These are phyloP conservation scores for Climacteris rufus DNA, from an alignment of 2,113 vertebrate species.

Conservation along the genomic window DNA sequence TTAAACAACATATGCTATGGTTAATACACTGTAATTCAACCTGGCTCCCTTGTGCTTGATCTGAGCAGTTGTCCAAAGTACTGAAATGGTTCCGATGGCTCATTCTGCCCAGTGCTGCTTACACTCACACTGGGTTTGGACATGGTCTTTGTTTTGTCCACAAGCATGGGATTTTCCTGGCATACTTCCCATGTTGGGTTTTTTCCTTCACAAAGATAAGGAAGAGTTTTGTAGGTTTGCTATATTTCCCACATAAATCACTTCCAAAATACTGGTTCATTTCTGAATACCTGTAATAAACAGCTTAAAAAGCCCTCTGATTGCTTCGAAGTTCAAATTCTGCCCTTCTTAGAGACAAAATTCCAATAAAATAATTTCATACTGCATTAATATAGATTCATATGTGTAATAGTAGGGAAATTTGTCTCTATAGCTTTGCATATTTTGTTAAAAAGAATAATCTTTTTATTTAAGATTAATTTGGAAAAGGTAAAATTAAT, in stretches of 20 bases:
- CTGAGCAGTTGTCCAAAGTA: neutral
- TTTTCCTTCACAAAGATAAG: neutral
- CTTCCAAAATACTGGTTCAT: neutral
- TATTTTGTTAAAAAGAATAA: neutral
- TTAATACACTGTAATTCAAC: neutral
- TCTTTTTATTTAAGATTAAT: neutral
- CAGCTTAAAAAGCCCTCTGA: neutral
- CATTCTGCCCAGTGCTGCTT: neutral
- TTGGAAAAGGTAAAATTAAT: neutral
- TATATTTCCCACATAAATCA: neutral
- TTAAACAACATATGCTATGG: neutral
- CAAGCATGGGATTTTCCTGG: neutral
- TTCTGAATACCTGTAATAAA: neutral
- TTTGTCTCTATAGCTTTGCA: neutral
- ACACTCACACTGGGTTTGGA: neutral
- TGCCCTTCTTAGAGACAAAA: neutral
- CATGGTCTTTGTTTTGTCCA: neutral
- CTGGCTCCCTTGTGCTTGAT: fast-evolving
- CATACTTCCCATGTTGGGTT: neutral
- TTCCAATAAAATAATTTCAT: neutral
- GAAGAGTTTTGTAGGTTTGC: neutral
- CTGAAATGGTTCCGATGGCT: neutral
- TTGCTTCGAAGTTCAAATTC: neutral
- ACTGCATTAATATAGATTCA: neutral
- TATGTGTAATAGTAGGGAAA: neutral